Conservation (phyloP, 2,113 vertebrate genomes). For the Colaptes auratus region DNA sequence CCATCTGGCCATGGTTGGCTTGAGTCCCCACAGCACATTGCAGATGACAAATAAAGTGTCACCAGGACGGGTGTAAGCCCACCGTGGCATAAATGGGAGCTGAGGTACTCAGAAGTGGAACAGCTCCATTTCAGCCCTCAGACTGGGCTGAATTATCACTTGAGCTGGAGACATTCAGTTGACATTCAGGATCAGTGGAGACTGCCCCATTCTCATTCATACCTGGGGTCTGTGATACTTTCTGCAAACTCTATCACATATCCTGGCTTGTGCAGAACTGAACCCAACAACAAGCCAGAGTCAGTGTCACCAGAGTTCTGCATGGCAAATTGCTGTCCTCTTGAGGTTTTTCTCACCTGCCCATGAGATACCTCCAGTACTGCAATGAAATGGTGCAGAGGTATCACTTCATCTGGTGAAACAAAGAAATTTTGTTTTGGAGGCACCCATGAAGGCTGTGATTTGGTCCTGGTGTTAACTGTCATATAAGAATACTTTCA, state of each 20-base stretch:
- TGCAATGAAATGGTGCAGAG: background rate
- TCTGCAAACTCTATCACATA: background rate
- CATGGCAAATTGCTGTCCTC: background rate
- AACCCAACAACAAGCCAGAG: background rate
- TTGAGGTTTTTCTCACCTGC: background rate
- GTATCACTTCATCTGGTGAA: background rate
- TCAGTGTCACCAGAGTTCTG: background rate
- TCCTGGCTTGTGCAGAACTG: background rate
- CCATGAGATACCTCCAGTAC: background rate
- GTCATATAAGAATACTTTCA: background rate
- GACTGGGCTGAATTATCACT: background rate
- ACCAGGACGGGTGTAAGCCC: slow-evolving; percentile 42
- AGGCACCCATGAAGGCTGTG: background rate
- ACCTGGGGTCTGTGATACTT: background rate
- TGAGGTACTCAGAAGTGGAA: background rate
- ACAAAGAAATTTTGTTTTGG: fast-evolving
- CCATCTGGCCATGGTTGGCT: slow-evolving; percentile 18
- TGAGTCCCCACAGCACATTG: background rate
- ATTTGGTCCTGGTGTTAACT: background rate
- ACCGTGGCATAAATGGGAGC: slow-evolving; percentile 3
- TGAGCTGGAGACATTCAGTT: background rate
- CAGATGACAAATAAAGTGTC: slow-evolving; percentile 31
- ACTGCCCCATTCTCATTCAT: background rate
- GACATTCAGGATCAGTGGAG: background rate
- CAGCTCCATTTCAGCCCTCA: background rate